Evolutionary conservation across 2,797 vertebrate genomes (phyloP).

Genomic region (Galaxias olidus): DNA sequence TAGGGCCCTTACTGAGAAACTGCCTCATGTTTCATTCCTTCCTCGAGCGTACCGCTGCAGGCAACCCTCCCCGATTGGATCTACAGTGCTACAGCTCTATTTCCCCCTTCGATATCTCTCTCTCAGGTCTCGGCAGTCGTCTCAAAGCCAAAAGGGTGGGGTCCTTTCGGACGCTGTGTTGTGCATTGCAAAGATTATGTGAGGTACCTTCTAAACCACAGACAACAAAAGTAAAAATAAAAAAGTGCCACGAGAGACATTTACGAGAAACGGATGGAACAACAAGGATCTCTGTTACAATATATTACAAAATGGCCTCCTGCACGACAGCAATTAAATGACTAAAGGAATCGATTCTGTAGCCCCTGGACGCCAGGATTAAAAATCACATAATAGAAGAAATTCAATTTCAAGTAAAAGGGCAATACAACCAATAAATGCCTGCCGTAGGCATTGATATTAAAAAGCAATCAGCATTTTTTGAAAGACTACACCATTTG

Average conservation of each 20-base stretch:
- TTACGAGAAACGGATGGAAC: conserved; percentile 36
- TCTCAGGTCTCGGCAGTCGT: background rate
- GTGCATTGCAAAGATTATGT: background rate
- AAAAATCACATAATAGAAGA: conserved; percentile 74
- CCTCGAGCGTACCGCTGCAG: background rate
- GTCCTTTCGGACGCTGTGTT: background rate
- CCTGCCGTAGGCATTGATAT: conserved; percentile 65
- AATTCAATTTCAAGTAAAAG: conserved; percentile 78
- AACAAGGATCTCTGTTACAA: conserved; percentile 41
- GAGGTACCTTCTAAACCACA: background rate
- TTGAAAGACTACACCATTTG: conserved; percentile 62
- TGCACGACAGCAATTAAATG: conserved; percentile 63
- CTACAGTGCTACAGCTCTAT: background rate
- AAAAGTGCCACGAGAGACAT: background rate
- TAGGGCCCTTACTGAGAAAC: background rate
- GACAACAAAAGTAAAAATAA: no score
- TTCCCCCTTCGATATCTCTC: background rate
- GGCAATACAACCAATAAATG: conserved; percentile 70
- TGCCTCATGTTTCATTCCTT: background rate
- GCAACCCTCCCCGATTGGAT: no score
- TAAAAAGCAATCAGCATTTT: conserved; percentile 77
- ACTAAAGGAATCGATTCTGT: conserved; percentile 60
- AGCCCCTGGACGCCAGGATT: conserved; percentile 63
- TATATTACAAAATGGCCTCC: conserved; percentile 37
- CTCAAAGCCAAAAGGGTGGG: background rate